Base-by-base conservation (phyloP, 2,888 invertebrate genomes). In the Torymus aiolomorphi region DNA sequence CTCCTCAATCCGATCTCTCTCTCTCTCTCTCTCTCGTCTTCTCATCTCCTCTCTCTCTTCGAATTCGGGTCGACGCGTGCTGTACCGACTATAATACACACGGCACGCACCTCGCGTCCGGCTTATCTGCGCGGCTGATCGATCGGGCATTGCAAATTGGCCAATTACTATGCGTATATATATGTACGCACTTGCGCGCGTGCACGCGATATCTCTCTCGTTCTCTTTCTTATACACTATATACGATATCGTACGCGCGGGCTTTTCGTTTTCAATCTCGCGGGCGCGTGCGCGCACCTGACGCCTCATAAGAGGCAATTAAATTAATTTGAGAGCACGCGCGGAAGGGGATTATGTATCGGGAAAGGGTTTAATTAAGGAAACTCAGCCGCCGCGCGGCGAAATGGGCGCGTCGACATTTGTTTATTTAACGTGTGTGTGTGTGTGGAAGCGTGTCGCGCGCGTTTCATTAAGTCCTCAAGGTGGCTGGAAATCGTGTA, bases 141-240 rank as follows among this genome's bases (percentile, higher is more conserved):
- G 72, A 82, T 80, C 80, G 82, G 81, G 82, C 83, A 84, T 85
- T 82, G 85, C 85, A 85, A 85, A 85, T 85, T 85, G 85, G 82
- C 83, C 84, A 85, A 85, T 85, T 85, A 85, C 84, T 77, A 82
- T 82, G 82, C 83, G 80, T 83, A 80, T 82, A 83, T 82, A 75
- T 80, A 82, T 12, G 31, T 18, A 11, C 10, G 42, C 14, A 5
- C 18, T 16, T 12, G 62, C 14, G 18, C 14, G 31, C 24, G 56
- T 12, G 62, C 14, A 31, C 14, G 31, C 24, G 56, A 77, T 66
- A 54, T 63, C 2, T 59, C 18, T 8, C 31, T 31, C 31, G 3
- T 31, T 31, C 31, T 31, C 31, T 31, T 31, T 31, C 31, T 31
- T 31, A 31, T 3, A 31, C 31, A 0, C 2, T 24, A 24, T 24